Percentiles rank a stretch among this genome's conserved stretches.
phyloP scores from a whole-genome alignment of 2,113 vertebrate species.

The Kryptolebias marmoratus region DNA sequence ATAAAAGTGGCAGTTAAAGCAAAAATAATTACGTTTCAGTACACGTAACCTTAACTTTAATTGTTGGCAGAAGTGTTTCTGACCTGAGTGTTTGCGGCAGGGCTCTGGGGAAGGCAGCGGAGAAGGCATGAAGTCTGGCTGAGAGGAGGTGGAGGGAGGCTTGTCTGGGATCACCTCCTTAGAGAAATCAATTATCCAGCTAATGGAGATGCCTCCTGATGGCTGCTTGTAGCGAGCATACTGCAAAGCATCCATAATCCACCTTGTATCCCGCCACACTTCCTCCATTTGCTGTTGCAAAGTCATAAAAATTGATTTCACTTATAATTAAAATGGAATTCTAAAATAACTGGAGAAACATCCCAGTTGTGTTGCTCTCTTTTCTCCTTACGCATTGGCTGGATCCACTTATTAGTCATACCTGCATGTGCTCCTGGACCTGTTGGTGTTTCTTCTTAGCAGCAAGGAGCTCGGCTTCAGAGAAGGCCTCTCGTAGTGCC shows the following conservation, averaged over 20 bases:
- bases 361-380: too few species aligned
- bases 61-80: slow-evolving; percentile 23
- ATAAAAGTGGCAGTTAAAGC: background rate
- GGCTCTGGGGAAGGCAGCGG: slow-evolving; percentile 85
- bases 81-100: slow-evolving; percentile 83
- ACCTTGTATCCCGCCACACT: slow-evolving; percentile 89
- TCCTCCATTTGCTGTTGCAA: slow-evolving; percentile 89
- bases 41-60: too few species aligned
- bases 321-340: background rate
- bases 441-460: slow-evolving; percentile 91
- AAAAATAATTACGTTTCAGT: background rate
- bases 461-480: slow-evolving; percentile 82
- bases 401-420: slow-evolving; percentile 40
- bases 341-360: background rate
- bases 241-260: slow-evolving; percentile 92
- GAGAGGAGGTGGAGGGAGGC: slow-evolving; percentile 81
- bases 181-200: slow-evolving; percentile 84
- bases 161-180: slow-evolving; percentile 75
- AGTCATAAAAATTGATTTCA: background rate
- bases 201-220: slow-evolving; percentile 83
- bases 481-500: slow-evolving; percentile 90
- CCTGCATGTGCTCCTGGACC: slow-evolving; percentile 90
- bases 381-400: background rate
- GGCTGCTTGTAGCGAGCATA: slow-evolving; percentile 91
- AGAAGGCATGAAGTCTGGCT: slow-evolving; percentile 86